These are phyloP conservation scores for Aspiorhynchus laticeps DNA, from an alignment of 2,113 vertebrate genomes.

Conservation along the genomic window DNA sequence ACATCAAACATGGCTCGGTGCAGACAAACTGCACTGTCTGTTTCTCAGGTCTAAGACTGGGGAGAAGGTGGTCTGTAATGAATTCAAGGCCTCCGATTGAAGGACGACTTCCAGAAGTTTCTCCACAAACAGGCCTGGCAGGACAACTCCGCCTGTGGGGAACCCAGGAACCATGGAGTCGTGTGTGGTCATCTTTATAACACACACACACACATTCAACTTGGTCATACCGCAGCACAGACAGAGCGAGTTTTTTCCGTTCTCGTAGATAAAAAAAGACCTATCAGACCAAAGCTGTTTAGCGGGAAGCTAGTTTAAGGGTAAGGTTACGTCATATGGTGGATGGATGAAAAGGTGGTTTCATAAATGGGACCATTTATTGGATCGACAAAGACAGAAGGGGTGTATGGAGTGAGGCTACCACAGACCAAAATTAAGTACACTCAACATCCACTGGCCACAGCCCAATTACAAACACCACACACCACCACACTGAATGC, in stretches of 20 bases:
- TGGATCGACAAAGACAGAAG: conserved; percentile 33
- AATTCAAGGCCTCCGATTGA: neutral
- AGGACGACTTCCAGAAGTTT: conserved; percentile 9
- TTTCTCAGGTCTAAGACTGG: neutral
- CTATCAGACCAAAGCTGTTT: conserved; percentile 40
- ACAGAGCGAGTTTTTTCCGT: conserved; percentile 18
- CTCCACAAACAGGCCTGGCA: conserved; percentile 36
- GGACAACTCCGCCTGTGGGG: conserved; percentile 22
- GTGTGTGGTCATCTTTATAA: conserved; percentile 44
- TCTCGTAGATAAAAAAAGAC: conserved; percentile 40
- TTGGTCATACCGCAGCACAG: conserved; percentile 4
- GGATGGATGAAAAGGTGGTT: conserved; percentile 46
- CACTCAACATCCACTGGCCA: conserved; percentile 47
- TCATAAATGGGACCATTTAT: conserved; percentile 50
- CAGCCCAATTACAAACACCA: conserved; percentile 47
- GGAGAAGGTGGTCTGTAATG: neutral
- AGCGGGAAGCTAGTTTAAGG: conserved; percentile 45
- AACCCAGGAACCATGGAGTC: conserved; percentile 27
- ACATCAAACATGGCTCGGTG: neutral
- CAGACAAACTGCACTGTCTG: conserved; percentile 29
- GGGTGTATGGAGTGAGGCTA: conserved; percentile 35
- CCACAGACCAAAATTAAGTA: conserved; percentile 61
- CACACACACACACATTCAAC: neutral
- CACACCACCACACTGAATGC: conserved; percentile 48
- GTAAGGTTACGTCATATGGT: conserved; percentile 44